Evolutionary conservation across 2,113 vertebrate genomes (phyloP), one percentile per base, ranked within the genome.

Genomic region (Heliornis fulica): DNA sequence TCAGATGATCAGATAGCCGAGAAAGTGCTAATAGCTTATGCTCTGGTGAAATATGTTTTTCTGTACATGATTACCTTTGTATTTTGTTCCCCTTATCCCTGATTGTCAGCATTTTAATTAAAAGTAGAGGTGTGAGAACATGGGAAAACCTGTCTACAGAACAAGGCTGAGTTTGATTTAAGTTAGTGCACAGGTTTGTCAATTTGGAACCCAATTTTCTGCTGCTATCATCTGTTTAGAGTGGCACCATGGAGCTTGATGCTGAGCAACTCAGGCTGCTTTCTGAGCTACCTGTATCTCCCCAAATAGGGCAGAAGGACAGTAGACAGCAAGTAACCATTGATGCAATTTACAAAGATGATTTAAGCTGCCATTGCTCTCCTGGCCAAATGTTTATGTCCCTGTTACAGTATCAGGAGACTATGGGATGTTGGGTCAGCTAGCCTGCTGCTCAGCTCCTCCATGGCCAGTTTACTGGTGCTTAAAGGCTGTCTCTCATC

Each of bases 31-130:
- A 97, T 97, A 97, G 97, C 95, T 97, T 96, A 95, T 96, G 93
- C 97, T 97, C 91, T 97, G 90, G 94, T 97, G 94, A 97, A 98
- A 98, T 97, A 96, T 95, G 95, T 96, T 97, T 98, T 97, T 97
- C 94, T 96, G 95, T 97, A 96, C 90, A 97, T 96, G 97, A 97
- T 97, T 98, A 95, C 96, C 96, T 98, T 98, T 98, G 96, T 97
- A 97, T 97, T 98, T 98, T 97, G 94, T 79, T 97, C 86, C 71
- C 94, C 83, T 97, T 97, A 96, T 97, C 89, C 97, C 89, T 96
- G 96, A 93, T 96, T 97, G 97, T 98, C 97, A 97, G 95, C 93
- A 97, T 97, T 98, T 98, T 98, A 98, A 98, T 98, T 98, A 98
- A 98, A 98, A 98, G 89, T 94, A 97, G 96, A 98, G 94, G 95